Evolutionary conservation across 92 coral and sea anemone genomes (phyloP).

Genomic region (Phenganax marumi): DNA sequence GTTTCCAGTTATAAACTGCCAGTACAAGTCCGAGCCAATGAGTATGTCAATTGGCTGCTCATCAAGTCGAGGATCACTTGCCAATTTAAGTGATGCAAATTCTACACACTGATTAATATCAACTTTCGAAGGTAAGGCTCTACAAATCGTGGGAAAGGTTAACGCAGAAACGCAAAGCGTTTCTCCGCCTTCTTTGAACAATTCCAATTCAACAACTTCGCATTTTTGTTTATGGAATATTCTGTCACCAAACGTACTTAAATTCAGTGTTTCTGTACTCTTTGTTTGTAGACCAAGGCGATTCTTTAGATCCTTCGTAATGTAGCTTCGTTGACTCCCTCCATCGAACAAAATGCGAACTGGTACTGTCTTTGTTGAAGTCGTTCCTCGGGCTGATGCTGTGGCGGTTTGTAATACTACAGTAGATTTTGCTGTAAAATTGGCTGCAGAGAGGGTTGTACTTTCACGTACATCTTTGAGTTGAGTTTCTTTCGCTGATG

Average conservation of each 20-base stretch:
- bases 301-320: background rate
- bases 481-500: no score
- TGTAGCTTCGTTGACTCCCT: conserved; percentile 12
- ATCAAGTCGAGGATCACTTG: background rate
- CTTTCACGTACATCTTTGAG: no score
- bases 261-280: conserved; percentile 4
- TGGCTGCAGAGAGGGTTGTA: no score
- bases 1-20: background rate
- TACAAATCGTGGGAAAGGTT: conserved; percentile 13
- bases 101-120: background rate
- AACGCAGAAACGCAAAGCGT: background rate
- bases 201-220: background rate
- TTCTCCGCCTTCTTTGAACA: background rate
- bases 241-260: conserved; percentile 13
- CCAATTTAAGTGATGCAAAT: background rate
- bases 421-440: background rate
- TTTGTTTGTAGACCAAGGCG: background rate
- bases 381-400: background rate
- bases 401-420: conserved; percentile 5
- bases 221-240: conserved; percentile 4
- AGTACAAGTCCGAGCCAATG: background rate
- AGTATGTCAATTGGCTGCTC: background rate
- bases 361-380: background rate
- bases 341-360: conserved; percentile 9
- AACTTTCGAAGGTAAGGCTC: background rate